phyloP scores from a whole-genome alignment of 2,888 invertebrate species.

The Augiades crinisus region DNA sequence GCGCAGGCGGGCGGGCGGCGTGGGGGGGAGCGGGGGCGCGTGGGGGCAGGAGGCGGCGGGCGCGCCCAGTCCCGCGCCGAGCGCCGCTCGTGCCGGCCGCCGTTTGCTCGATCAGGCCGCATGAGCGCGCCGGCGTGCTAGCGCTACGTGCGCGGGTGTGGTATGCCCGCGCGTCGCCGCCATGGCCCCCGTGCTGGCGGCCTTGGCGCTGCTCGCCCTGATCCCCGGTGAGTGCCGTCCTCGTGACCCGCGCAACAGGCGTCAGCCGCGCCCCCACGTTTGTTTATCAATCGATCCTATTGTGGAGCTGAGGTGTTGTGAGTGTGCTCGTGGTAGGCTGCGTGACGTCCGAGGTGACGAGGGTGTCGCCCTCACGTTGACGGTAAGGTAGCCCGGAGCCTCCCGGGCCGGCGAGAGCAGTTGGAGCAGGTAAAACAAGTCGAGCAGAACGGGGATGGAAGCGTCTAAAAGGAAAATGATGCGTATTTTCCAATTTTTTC shows the following conservation, averaged over 20 bases:
- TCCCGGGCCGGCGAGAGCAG: background rate
- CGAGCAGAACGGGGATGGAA: constrained; percentile 6
- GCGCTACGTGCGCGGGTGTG: constrained; percentile 79
- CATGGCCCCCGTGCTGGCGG: constrained; percentile 72
- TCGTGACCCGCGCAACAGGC: constrained; percentile 63
- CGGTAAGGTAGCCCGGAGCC: constrained; percentile 22
- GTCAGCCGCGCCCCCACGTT: constrained; percentile 53
- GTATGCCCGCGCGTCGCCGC: constrained; percentile 78
- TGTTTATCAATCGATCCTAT: constrained; percentile 40
- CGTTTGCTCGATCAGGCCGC: constrained; percentile 54
- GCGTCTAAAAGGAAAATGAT: background rate
- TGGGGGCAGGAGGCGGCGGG: constrained; percentile 42
- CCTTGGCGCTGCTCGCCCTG: constrained; percentile 72
- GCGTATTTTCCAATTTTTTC: background rate
- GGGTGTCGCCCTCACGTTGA: background rate
- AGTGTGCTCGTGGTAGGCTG: constrained; percentile 45
- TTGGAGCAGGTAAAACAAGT: constrained; percentile 13
- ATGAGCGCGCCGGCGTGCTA: constrained; percentile 76
- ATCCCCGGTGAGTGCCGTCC: constrained; percentile 69
- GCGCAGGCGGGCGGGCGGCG: constrained; percentile 43
- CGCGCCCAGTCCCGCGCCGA: constrained; percentile 71
- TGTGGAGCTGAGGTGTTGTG: constrained; percentile 65
- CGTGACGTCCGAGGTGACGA: background rate
- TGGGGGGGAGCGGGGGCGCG: constrained; percentile 41
- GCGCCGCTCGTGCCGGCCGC: constrained; percentile 72